Base-by-base conservation (phyloP, 2,888 invertebrate genomes). In the Drosophila prolongata region DNA sequence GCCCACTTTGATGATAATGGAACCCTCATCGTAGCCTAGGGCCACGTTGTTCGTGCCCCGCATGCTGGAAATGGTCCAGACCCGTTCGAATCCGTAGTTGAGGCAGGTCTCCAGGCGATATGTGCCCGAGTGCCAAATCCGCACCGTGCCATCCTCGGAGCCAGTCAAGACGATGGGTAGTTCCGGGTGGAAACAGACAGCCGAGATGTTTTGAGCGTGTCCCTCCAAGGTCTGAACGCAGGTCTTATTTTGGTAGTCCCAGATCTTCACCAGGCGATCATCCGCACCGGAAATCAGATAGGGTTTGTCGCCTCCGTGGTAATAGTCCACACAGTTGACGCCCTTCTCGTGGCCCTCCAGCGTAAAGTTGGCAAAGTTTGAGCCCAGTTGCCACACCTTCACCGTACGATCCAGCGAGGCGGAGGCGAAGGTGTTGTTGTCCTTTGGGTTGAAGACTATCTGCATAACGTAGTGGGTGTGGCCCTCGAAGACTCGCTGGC, bases 401-500 rank as follows among this genome's bases (percentile, higher is more conserved):
- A 99, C 96, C 0, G 98, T 99, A 76, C 98, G 95, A 93, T 99
- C 99, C 43, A 99, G 94, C 44, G 99, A 99, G n/a, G 99, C 99
- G 87, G 98, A 98, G 13, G 99, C 99, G 93, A 99, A 99, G 42
- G 99, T 99, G 92, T 99, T 99, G 93, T 99, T 99, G 91, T 99
- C 99, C 92, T 99, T 99, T 0, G 99, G 99, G 93, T 99, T 99
- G 89, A 99, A 97, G 0, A 98, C 99, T 83, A 99, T 97, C 93
- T 99, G 99, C 99, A 99, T 99, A 1, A 99, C 98, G 90, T 99
- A 99, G 92, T 99, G 99, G 0, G 98, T 97, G 93, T 99, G 99
- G 0, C 99, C 99, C 91, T 99, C 99, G 91, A 99, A 99, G 13
- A 98, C 97, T 92, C 99, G 99, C 91, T 99, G 99, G 88, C 98